Base-by-base conservation (phyloP, 2,113 vertebrate genomes). In the Chascanopsetta lugubris region DNA sequence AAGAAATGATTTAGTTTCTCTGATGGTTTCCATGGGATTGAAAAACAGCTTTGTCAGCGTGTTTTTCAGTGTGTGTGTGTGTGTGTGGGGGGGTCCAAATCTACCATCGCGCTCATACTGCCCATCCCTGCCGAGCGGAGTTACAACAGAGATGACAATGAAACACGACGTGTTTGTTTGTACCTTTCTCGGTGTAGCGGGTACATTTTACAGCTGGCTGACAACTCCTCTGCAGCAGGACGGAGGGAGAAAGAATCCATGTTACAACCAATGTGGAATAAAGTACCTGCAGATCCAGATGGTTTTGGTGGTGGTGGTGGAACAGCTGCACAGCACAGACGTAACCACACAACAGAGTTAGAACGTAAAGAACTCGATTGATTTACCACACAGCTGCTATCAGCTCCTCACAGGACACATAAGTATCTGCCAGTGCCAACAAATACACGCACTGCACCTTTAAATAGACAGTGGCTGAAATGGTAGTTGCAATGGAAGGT, bases 151-250 rank as follows among this genome's bases (percentile, higher is more conserved):
- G 47, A 85, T n/a, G 9, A 76, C 13, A 5, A 43, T 11, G 10
- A n/a, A n/a, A n/a, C n/a, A 36, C 12, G 24, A n/a, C 36, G 8
- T n/a, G 34, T 38, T 38, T 18, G 56, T 46, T 25, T 56, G 62
- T 92, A 92, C 91, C 91, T 91, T 71, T 91, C 89, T 89, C 86
- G 79, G 61, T 92, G 90, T 72, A 83, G 77, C 29, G 85, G 88
- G 85, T 90, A 89, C 91, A 92, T 92, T 86, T 90, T 90, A 91
- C 69, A 84, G 87, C 69, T 79, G 6, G 72, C 36, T 49, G 69
- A 50, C 54, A 80, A 79, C 65, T 88, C 85, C 79, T 86, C 82
- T 89, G 88, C 79, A 87, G 87, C 75, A 58, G 49, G 64, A 69
- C 63, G 55, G 69, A 51, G 65, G 71, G 75, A 68, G 61, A 84